Conservation (phyloP, 2,888 invertebrate genomes). For the Clunio marinus region DNA sequence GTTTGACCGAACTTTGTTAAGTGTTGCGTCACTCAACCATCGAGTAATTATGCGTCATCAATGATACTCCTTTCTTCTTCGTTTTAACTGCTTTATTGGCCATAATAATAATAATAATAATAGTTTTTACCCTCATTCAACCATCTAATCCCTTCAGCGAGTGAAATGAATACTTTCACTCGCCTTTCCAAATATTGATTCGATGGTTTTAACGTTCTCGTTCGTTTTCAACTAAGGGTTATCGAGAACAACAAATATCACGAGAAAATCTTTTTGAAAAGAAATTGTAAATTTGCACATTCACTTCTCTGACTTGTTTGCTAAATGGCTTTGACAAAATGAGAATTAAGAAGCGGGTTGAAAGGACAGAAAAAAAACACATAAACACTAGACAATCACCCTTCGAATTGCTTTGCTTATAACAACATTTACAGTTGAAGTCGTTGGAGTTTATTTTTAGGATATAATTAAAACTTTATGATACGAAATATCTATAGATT, state of each 20-base stretch:
- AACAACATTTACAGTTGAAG: no score
- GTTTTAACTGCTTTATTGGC: constrained; percentile 8
- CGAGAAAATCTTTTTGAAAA: not conserved
- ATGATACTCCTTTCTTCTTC: not conserved
- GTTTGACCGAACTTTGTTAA: no score
- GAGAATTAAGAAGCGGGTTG: not conserved
- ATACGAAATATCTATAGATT: no score
- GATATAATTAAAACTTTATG: no score
- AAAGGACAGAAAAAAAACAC: no score
- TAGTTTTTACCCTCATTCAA: constrained; percentile 5
- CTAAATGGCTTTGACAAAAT: constrained; percentile 17
- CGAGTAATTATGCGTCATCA: no score
- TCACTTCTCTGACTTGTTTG: constrained; percentile 16
- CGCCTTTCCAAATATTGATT: not conserved
- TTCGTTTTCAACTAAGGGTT: not conserved
- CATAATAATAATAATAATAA: not conserved
- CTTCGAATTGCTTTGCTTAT: no score
- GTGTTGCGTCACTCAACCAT: no score
- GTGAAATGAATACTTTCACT: constrained; percentile 6
- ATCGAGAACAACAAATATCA: not conserved
- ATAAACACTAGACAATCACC: no score
- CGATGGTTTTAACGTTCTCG: not conserved
- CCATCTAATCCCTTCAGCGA: not conserved
- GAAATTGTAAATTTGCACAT: constrained; percentile 16
- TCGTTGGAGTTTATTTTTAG: no score